Evolutionary conservation across 2,888 invertebrate genomes (phyloP).

Genomic region (Morpho achilles): DNA sequence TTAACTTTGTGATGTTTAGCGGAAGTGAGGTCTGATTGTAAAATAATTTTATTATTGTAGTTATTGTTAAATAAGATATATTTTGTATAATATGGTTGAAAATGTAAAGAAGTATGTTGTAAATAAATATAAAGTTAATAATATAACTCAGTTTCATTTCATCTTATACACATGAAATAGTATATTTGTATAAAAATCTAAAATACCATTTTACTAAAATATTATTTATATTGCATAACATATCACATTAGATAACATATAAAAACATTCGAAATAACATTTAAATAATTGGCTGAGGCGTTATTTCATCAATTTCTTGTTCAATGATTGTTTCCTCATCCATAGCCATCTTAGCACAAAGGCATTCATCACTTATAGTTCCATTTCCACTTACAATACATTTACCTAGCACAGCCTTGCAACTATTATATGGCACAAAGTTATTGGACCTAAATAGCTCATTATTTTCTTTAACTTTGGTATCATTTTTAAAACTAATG

Average conservation of each 20-base stretch:
- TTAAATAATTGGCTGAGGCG: constrained; percentile 44
- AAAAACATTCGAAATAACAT: background rate
- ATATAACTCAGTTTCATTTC: constrained; percentile 24
- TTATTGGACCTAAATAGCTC: constrained; percentile 21
- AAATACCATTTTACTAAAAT: too few relatives aligned
- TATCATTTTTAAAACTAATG: constrained; percentile 5
- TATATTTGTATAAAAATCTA: too few relatives aligned
- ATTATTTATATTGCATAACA: background rate
- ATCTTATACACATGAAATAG: too few relatives aligned
- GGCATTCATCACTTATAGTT: constrained; percentile 56
- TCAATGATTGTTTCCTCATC: constrained; percentile 52
- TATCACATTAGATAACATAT: background rate
- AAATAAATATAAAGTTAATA: constrained; percentile 76
- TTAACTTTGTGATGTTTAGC: constrained; percentile 41
- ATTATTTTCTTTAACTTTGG: background rate
- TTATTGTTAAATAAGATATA: constrained; percentile 74
- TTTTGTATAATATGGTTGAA: constrained; percentile 78
- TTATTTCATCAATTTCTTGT: constrained; percentile 67
- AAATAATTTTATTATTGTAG: constrained; percentile 60
- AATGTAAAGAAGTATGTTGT: constrained; percentile 76
- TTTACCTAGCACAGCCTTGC: constrained; percentile 61
- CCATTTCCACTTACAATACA: constrained; percentile 65
- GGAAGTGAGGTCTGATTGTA: constrained; percentile 72
- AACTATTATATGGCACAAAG: constrained; percentile 52
- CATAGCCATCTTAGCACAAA: constrained; percentile 63